Percentiles rank a stretch among this genome's conserved stretches.
These are phyloP conservation scores for Peromyscus eremicus DNA, from an alignment of 2,797 vertebrate species.

Conservation along the genomic window DNA sequence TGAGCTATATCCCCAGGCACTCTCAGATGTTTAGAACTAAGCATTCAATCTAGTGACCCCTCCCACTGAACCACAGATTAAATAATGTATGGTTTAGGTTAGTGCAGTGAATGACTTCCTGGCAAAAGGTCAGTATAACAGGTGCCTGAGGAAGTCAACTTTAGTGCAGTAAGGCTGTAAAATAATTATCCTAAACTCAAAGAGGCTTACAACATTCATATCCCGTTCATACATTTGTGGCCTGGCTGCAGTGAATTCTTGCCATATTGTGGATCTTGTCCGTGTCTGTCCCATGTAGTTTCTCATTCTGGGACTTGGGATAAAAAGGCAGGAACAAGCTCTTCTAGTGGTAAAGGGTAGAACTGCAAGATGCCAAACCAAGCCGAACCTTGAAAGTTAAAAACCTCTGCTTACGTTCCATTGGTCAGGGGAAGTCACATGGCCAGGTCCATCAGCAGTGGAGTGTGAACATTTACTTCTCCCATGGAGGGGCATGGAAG, in stretches of 20 bases:
- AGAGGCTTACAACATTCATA: neutral
- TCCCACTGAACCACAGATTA: neutral
- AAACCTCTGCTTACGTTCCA: constrained; percentile 34
- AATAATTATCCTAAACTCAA: neutral
- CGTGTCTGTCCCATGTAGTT: neutral
- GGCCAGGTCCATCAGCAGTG: neutral
- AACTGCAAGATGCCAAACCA: neutral
- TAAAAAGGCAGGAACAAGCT: neutral
- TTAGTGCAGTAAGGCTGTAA: neutral
- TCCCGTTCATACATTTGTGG: neutral
- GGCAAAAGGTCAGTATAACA: neutral
- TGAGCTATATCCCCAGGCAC: neutral
- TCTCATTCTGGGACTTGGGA: neutral
- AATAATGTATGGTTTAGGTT: constrained; percentile 1
- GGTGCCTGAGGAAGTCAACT: neutral
- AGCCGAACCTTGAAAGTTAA: constrained; percentile 6
- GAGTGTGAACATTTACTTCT: neutral
- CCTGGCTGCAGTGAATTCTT: neutral
- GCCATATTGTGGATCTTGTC: neutral
- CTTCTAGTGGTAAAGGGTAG: neutral
- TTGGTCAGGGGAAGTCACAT: constrained; percentile 58
- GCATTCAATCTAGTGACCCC: neutral
- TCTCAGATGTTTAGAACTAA: neutral
- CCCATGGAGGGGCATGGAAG: neutral
- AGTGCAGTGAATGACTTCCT: constrained; percentile 29